phyloP scores from a whole-genome alignment of 2,797 vertebrate species.

The Xyrichtys novacula region DNA sequence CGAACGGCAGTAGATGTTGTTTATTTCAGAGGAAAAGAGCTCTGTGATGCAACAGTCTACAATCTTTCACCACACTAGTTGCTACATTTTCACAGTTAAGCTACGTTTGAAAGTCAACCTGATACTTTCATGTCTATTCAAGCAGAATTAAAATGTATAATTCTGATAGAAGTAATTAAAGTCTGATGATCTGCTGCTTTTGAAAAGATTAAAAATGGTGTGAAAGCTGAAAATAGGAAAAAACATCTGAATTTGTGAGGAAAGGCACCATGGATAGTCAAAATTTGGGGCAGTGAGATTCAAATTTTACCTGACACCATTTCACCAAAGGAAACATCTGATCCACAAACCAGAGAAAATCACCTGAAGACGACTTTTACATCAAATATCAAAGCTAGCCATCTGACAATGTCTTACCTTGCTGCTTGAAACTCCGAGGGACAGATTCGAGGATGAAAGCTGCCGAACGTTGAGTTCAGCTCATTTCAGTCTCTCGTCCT shows the following conservation, averaged over 20 bases:
- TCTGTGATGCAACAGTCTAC: constrained; percentile 53
- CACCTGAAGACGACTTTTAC: not conserved
- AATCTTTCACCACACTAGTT: constrained; percentile 44
- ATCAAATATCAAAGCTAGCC: not conserved
- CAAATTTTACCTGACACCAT: too few relatives aligned
- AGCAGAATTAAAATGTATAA: too few relatives aligned
- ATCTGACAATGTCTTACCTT: constrained; percentile 56
- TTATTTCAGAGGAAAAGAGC: not conserved
- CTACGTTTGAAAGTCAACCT: not conserved
- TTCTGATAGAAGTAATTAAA: too few relatives aligned
- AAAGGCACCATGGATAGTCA: too few relatives aligned
- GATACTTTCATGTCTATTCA: too few relatives aligned
- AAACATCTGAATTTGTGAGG: too few relatives aligned
- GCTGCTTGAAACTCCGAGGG: constrained; percentile 5
- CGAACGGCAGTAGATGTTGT: too few relatives aligned
- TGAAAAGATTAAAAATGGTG: too few relatives aligned
- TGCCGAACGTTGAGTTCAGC: constrained; percentile 24
- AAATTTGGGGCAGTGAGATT: too few relatives aligned
- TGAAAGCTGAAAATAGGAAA: too few relatives aligned
- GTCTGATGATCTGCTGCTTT: too few relatives aligned
- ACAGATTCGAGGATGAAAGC: not conserved
- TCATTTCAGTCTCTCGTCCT: constrained; percentile 50
- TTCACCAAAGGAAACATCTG: not conserved
- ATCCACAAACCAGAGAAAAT: not conserved
- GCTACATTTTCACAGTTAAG: constrained; percentile 15